Conservation (phyloP, 2,113 vertebrate genomes). For the Takifugu flavidus region DNA sequence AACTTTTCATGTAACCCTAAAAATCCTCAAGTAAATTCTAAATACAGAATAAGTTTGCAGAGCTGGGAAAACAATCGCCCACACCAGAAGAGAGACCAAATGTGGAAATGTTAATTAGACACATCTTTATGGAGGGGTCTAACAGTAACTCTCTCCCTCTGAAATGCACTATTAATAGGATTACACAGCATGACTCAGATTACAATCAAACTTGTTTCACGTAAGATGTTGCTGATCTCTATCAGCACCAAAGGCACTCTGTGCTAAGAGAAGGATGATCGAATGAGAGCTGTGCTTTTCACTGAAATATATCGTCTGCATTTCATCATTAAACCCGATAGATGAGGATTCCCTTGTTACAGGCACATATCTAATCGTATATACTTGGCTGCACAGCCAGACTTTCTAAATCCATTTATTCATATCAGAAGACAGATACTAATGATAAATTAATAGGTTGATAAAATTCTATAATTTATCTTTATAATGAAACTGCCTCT, state of each 20-base stretch:
- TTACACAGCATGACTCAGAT: conserved; percentile 56
- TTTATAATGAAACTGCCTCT: conserved; percentile 28
- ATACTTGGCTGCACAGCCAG: conserved; percentile 21
- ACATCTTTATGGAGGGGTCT: conserved; percentile 51
- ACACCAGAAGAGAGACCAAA: conserved; percentile 23
- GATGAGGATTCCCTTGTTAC: conserved; percentile 16
- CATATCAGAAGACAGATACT: conserved; percentile 32
- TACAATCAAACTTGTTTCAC: conserved; percentile 46
- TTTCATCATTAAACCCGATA: conserved; percentile 39
- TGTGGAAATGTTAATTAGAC: conserved; percentile 52
- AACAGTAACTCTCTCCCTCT: conserved; percentile 53
- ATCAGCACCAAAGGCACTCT: conserved; percentile 29
- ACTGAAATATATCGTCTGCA: conserved; percentile 24
- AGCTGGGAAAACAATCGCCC: neutral
- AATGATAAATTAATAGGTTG: conserved; percentile 23
- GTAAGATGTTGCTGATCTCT: conserved; percentile 48
- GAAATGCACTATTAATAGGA: conserved; percentile 61
- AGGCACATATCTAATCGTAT: conserved; percentile 26
- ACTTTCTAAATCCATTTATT: conserved; percentile 23
- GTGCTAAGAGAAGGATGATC: conserved; percentile 16
- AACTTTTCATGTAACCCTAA: neutral
- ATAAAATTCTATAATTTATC: conserved; percentile 28
- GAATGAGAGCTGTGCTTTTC: conserved; percentile 19
- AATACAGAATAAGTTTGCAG: neutral
- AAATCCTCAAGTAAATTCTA: no score